Evolutionary conservation across 2,113 vertebrate genomes (phyloP).

Genomic region (Pachypanchax playfairii): DNA sequence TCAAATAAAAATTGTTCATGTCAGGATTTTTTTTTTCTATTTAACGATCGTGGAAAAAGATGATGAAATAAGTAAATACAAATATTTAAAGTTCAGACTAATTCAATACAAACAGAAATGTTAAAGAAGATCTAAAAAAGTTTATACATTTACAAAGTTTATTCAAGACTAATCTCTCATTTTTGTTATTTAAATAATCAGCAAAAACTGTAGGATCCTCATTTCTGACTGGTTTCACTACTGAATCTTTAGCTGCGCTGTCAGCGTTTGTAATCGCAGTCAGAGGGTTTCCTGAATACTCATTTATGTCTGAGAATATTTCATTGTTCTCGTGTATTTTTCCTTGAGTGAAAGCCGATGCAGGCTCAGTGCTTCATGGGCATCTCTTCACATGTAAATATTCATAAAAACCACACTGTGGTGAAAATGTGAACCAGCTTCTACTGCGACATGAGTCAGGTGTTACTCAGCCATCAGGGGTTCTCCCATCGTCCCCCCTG

Average conservation of each 20-base stretch:
- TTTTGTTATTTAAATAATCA: neutral
- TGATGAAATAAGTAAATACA: no score
- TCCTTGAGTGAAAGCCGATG: constrained; percentile 1
- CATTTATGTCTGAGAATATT: neutral
- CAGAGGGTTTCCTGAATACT: neutral
- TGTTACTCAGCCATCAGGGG: constrained; percentile 23
- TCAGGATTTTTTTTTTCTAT: no score
- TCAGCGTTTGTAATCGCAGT: neutral
- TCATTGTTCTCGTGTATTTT: neutral
- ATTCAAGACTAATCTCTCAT: no score
- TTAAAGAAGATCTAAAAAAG: no score
- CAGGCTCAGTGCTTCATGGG: neutral
- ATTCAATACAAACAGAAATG: no score
- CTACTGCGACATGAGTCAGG: constrained; percentile 30
- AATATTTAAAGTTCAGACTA: no score
- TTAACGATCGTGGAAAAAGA: no score
- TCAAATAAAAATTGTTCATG: no score
- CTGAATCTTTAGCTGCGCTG: neutral
- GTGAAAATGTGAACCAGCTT: constrained; percentile 1
- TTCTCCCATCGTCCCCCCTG: constrained; percentile 15
- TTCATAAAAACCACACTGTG: constrained; percentile 17
- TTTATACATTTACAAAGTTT: no score
- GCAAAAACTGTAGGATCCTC: no score
- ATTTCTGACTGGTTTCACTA: no score
- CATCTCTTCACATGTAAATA: constrained; percentile 23